Conservation (phyloP, 2,113 vertebrate genomes). For the Caretta caretta region DNA sequence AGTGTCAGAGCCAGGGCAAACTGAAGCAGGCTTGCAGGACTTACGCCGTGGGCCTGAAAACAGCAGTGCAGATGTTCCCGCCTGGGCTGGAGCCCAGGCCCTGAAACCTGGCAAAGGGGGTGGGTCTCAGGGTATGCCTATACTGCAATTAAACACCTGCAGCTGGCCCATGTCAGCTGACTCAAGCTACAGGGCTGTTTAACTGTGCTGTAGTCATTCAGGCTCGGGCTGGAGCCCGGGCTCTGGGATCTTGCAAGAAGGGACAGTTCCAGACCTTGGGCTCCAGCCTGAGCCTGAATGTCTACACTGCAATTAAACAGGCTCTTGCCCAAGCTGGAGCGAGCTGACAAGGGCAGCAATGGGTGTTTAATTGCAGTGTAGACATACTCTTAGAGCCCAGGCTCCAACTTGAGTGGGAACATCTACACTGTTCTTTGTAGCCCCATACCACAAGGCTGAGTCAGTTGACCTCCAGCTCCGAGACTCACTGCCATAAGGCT, state of each 20-base stretch:
- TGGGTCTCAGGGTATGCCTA: not conserved
- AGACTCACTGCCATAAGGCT: not conserved
- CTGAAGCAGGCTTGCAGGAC: not conserved
- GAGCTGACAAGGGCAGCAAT: not conserved
- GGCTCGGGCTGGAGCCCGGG: not conserved
- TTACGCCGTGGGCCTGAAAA: not conserved
- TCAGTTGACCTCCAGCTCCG: not conserved
- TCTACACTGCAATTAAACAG: not conserved
- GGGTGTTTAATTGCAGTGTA: not conserved
- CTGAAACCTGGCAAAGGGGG: not conserved
- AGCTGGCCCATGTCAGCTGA: not conserved
- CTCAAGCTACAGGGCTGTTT: not conserved
- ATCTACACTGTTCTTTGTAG: too few species aligned
- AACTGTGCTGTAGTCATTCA: not conserved
- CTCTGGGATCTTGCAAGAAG: not conserved
- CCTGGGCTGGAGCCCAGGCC: not conserved
- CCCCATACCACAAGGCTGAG: not conserved
- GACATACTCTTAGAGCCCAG: not conserved
- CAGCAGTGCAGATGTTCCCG: not conserved
- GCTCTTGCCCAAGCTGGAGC: too few species aligned
- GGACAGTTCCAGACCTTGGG: not conserved
- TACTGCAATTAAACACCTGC: not conserved
- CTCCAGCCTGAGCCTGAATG: not conserved
- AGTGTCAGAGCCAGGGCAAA: not conserved
- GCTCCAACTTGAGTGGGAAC: too few species aligned